Conservation (phyloP, 2,888 invertebrate species). For the Heliconius ethilla region DNA sequence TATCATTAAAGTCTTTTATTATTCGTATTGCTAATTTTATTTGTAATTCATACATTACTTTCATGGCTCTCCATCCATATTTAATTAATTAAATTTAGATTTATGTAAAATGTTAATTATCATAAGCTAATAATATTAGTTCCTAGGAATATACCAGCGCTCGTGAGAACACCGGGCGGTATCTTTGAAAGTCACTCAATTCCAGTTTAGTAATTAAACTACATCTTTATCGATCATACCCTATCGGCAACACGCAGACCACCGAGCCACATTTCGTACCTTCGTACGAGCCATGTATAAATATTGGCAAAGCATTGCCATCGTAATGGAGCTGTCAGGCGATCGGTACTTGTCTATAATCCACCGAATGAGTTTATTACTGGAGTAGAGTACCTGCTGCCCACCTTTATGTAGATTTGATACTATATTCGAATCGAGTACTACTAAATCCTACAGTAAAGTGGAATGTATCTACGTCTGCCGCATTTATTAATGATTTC, state of each 20-base stretch:
- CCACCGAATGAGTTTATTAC: constrained; percentile 74
- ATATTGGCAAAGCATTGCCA: constrained; percentile 64
- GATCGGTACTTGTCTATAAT: constrained; percentile 71
- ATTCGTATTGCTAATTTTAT: constrained; percentile 3
- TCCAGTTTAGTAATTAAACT: constrained; percentile 79
- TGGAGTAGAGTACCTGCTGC: constrained; percentile 50
- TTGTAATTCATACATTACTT: constrained; percentile 5
- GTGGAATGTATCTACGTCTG: constrained; percentile 39
- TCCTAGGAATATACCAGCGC: constrained; percentile 42
- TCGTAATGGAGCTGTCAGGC: constrained; percentile 75
- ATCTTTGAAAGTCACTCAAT: constrained; percentile 62
- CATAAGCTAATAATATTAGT: constrained; percentile 39
- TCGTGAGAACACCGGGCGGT: constrained; percentile 68
- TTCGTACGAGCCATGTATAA: constrained; percentile 60
- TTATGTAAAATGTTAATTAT: constrained; percentile 29
- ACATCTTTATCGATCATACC: constrained; percentile 79
- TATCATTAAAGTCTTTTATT: background rate
- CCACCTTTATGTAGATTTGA: constrained; percentile 58
- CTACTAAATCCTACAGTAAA: constrained; percentile 44
- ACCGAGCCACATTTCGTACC: constrained; percentile 72
- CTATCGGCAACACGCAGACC: constrained; percentile 69
- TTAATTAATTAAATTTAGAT: constrained; percentile 28
- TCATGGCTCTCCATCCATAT: background rate
- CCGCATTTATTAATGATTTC: constrained; percentile 38
- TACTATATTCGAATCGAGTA: constrained; percentile 30